These are phyloP conservation scores for Drosophila lacertosa DNA, from an alignment of 1,140 invertebrate species.

Conservation along the genomic window DNA sequence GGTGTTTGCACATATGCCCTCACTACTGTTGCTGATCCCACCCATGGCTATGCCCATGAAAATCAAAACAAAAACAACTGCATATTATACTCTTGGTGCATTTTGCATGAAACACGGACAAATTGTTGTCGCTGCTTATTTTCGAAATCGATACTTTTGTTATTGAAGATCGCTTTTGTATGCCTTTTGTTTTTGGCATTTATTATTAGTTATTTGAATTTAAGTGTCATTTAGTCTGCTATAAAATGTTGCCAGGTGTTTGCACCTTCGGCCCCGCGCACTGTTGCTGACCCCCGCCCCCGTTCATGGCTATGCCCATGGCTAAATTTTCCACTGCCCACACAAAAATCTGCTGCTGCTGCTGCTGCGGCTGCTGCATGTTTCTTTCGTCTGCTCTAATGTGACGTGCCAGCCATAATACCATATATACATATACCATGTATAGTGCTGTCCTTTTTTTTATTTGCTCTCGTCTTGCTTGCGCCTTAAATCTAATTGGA, in stretches of 20 bases:
- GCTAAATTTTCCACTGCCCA: conserved; percentile 75
- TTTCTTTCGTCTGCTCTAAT: conserved; percentile 37
- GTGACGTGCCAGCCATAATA: conserved; percentile 19
- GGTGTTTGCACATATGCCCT: conserved; percentile 52
- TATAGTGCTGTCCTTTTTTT: neutral
- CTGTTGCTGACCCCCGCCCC: conserved; percentile 57
- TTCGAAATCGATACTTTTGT: conserved; percentile 16
- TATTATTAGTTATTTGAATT: neutral
- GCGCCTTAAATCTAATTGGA: conserved; percentile 45
- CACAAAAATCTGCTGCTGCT: conserved; percentile 30
- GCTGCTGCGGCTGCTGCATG: conserved; percentile 35
- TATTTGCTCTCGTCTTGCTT: conserved; percentile 15
- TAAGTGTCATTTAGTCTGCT: neutral
- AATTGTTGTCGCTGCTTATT: neutral
- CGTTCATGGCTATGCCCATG: conserved; percentile 56
- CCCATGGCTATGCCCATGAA: conserved; percentile 46
- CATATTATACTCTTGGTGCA: neutral
- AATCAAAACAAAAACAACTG: too few species aligned
- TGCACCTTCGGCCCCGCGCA: conserved; percentile 38
- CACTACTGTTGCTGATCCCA: conserved; percentile 26
- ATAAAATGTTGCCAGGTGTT: conserved; percentile 49
- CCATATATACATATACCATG: conserved; percentile 6
- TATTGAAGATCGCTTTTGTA: conserved; percentile 12
- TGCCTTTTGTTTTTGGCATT: neutral
- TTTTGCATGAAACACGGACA: conserved; percentile 32